Conservation (phyloP, 2,888 invertebrate genomes). For the Polietes domitor region DNA sequence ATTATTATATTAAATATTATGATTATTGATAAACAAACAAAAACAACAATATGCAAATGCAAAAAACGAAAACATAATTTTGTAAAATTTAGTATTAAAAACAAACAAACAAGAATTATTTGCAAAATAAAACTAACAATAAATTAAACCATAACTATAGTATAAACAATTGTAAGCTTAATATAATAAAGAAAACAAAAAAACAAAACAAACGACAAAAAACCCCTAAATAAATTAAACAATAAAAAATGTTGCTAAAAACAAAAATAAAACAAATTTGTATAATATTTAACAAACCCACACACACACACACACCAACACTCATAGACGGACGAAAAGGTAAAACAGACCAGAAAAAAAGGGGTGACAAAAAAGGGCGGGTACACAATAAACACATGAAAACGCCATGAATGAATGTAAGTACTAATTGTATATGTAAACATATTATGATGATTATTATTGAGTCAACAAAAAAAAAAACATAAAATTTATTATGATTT, state of each 20-base stretch:
- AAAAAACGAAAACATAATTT: conserved; percentile 50
- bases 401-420: conserved; percentile 50
- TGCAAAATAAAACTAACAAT: conserved; percentile 38
- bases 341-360: conserved; percentile 19
- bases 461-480: background rate
- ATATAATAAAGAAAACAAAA: no score
- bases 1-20: conserved; percentile 22
- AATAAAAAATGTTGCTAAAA: conserved; percentile 32
- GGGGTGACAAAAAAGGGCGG: background rate
- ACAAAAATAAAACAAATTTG: conserved; percentile 25
- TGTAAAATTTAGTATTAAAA: conserved; percentile 63
- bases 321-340: no score
- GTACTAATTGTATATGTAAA: conserved; percentile 58
- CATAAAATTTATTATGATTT: conserved; percentile 19
- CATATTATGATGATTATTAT: background rate
- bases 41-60: background rate
- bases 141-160: conserved; percentile 27
- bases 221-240: conserved; percentile 25
- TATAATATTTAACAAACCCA: conserved; percentile 11
- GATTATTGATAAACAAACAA: conserved; percentile 6
- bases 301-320: background rate
- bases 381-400: background rate
- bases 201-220: conserved; percentile 13
- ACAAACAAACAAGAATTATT: conserved; percentile 36
- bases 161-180: conserved; percentile 20